Base-by-base conservation (phyloP, 2,888 invertebrate genomes). In the Altica lythri region DNA sequence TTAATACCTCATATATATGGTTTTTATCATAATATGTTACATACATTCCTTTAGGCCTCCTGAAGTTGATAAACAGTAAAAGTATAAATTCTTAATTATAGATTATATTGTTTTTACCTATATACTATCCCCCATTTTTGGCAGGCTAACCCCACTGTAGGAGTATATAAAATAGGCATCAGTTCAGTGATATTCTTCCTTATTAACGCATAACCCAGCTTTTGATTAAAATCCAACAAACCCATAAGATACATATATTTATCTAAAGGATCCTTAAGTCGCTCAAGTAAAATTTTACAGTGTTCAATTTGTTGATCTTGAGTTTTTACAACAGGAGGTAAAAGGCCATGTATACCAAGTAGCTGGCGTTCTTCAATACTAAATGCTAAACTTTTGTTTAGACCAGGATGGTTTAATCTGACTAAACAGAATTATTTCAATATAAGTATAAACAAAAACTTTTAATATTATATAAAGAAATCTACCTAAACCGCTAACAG, bases 151-250 rank as follows among this genome's bases (percentile, higher is more conserved):
- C 99, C 98, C 5, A 99, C 99, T 0, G 95, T 95, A 0, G 99
- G 99, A 0, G 99, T 99, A 78, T 99, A 99, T 12, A 99, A 95
- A 56, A 98, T 83, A 0, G 99, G 99, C 94, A 99, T 94, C 83
- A 95, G 85, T 60, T 91, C 86, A 37, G 88, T 85, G 18, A 96
- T 91, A 74, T 98, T 86, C 63, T 94, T 90, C n/a, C 85, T 83
- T 35, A 98, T 78, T 42, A 97, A 85, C 19, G 91, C 86, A 77
- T 92, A 99, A 80, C 99, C 99, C 12, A 99, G 81, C 64, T 91
- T 90, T 77, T 99, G 97, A 75, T 99, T 97, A 63, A 96, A 86
- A 72, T 98, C 96, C 85, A 94, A 77, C 18, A 59, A 50, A 38
- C 89, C 89, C 79, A 90, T 92, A 35, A 99, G 83, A 73, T 95